These are phyloP conservation scores for Nansenia antarctica DNA, from an alignment of 2,113 vertebrate genomes.

Conservation along the genomic window DNA sequence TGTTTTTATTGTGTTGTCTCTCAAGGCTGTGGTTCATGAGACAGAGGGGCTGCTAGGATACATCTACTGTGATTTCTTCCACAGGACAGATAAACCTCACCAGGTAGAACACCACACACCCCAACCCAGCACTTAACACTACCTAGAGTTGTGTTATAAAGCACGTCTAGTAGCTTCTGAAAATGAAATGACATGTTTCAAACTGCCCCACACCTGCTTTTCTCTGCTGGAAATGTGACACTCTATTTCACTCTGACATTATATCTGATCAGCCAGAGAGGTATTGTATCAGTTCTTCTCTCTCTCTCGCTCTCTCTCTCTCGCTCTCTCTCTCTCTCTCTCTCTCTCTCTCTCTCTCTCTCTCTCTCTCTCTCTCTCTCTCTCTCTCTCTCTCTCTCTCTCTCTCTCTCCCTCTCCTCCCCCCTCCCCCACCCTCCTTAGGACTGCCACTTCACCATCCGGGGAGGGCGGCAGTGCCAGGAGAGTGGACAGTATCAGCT, in stretches of 20 bases:
- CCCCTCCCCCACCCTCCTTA: conserved; percentile 40
- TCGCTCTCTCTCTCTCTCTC: no score
- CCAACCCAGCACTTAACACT: neutral
- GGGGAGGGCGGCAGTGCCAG: conserved; percentile 83
- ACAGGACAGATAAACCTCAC: conserved; percentile 89
- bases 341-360: neutral
- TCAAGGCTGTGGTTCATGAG: conserved; percentile 94
- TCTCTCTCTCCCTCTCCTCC: neutral
- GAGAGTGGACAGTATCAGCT: conserved; percentile 89
- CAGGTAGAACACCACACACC: conserved; percentile 77
- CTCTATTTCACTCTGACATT: no score
- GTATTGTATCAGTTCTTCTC: no score
- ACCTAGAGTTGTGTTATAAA: no score
- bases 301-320: no score
- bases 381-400: neutral
- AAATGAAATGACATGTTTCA: no score
- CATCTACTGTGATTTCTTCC: conserved; percentile 98
- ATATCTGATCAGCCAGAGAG: no score
- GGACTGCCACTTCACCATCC: conserved; percentile 98
- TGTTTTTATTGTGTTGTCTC: conserved; percentile 2
- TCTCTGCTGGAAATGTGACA: no score
- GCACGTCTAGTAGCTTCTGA: no score
- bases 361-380: neutral
- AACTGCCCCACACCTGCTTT: no score
- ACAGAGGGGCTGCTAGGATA: conserved; percentile 91